Evolutionary conservation across 2,797 vertebrate species (phyloP), one percentile per base, ranked within the genome.

Genomic region (Crotalus adamanteus): DNA sequence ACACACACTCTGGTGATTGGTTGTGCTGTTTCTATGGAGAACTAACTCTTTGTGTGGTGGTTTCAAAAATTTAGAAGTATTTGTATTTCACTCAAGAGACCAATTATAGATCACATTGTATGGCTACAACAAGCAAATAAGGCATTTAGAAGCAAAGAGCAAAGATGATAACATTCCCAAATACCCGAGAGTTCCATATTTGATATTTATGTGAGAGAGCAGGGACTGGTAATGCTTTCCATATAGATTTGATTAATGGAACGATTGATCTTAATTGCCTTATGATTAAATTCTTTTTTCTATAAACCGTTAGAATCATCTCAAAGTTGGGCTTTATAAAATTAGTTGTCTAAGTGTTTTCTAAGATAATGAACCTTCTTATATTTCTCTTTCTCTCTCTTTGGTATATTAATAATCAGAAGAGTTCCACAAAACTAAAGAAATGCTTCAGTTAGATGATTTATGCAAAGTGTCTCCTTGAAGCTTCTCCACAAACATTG

Each of bases 1-100:
- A 63, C 93, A 63, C 0, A 1, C 91, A 87, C 13, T 91, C 55
- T 22, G 89, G 47, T 53, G 53, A 56, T 83, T 96, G 90, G n/a
- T 31, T 92, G 56, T 89, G 60, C 91, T 92, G 92, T 95, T 97
- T 95, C 93, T 92, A 91, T 90, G 91, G 37, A 91, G 89, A 0
- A 0, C 88, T 59, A 63, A 31, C 6, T 42, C 90, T 42, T 93
- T 87, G 90, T 96, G 31, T 83, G 14, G 57, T 93, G 78, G 28
- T 95, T 95, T 94, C 18, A 94, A 94, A 93, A 88, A 78, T 28
- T 86, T 91, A 63, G 87, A 20, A 86, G 61, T 83, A 87, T 93
- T 95, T 95, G 90, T 94, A 91, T 8, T 87, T 59, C 92, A 87
- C 94, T 90, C 18, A 53, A 93, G 37, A 51, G 13, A 90, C 83